phyloP scores from a whole-genome alignment of 2,888 invertebrate species.

The Nebria brevicollis region DNA sequence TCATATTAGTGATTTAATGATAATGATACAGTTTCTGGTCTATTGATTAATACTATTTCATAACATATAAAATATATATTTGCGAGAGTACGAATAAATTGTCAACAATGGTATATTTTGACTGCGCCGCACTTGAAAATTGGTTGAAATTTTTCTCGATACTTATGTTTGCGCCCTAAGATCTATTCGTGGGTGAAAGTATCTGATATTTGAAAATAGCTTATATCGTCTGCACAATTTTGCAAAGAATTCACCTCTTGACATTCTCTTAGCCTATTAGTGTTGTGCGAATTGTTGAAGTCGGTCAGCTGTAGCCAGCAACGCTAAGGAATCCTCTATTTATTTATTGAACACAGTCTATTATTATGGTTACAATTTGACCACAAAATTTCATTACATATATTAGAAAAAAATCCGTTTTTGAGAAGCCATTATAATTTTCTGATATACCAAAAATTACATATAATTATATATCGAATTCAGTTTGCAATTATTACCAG shows the following conservation, averaged over 20 bases:
- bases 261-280: constrained; percentile 28
- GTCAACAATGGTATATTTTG: constrained; percentile 20
- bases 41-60: constrained; percentile 33
- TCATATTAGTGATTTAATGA: constrained; percentile 34
- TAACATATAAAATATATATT: constrained; percentile 4
- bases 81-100: background rate
- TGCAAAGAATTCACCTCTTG: constrained; percentile 36
- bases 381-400: background rate
- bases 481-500: background rate
- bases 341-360: background rate
- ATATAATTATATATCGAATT: background rate
- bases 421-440: background rate
- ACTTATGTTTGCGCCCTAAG: too few relatives aligned
- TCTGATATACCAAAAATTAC: background rate
- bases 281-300: constrained; percentile 16
- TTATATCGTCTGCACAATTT: background rate
- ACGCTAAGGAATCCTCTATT: background rate
- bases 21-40: constrained; percentile 25
- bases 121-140: too few relatives aligned
- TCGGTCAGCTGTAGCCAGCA: constrained; percentile 20
- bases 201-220: constrained; percentile 12
- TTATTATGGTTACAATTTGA: background rate
- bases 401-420: background rate
- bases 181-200: constrained; percentile 34
- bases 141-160: too few relatives aligned